phyloP scores from a whole-genome alignment of 2,888 invertebrate genomes.

The Drosophila histrio region DNA sequence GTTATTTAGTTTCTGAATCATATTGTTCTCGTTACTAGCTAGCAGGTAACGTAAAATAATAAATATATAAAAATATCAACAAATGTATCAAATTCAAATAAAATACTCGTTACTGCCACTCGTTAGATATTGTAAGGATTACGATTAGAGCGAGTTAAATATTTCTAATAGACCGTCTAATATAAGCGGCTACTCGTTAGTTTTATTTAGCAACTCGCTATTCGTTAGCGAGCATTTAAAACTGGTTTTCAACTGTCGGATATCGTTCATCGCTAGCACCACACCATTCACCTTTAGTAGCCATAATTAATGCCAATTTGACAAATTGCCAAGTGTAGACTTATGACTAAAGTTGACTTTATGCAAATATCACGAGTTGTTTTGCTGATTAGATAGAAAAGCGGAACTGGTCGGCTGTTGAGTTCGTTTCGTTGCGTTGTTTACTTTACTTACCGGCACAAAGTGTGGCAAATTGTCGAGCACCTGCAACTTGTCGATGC shows the following conservation, averaged over 20 bases:
- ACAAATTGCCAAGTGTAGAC: constrained; percentile 54
- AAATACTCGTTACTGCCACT: background rate
- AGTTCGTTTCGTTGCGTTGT: constrained; percentile 1
- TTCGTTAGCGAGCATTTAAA: background rate
- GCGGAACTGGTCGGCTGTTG: constrained; percentile 32
- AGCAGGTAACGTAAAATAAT: no score
- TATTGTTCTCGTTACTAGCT: no score
- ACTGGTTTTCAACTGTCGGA: background rate
- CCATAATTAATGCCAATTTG: constrained; percentile 71
- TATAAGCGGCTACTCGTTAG: background rate
- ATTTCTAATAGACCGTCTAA: background rate
- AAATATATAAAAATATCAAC: no score
- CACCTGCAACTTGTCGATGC: constrained; percentile 96
- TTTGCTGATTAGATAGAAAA: constrained; percentile 53
- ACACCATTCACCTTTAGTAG: constrained; percentile 26
- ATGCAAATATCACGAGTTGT: constrained; percentile 61
- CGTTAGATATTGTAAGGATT: background rate
- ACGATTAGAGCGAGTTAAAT: background rate
- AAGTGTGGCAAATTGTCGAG: constrained; percentile 97
- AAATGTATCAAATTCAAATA: no score
- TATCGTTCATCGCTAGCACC: background rate
- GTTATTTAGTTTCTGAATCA: background rate
- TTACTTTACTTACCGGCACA: constrained; percentile 89
- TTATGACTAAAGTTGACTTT: constrained; percentile 45
- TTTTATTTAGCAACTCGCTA: background rate